phyloP scores from a whole-genome alignment of 1,140 invertebrate species.

The Asobara japonica region DNA sequence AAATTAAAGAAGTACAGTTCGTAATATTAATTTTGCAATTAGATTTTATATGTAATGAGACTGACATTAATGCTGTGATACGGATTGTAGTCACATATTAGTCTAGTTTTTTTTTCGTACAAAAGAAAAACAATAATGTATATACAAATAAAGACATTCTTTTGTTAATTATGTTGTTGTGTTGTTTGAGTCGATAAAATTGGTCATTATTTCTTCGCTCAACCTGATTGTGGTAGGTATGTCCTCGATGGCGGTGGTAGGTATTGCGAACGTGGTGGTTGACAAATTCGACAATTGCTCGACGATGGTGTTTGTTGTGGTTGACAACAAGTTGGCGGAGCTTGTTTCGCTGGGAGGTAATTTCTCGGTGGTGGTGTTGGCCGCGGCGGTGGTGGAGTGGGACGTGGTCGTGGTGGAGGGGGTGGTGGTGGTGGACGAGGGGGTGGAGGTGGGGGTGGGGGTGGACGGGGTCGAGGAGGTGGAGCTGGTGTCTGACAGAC shows the following conservation, averaged over 20 bases:
- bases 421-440: neutral
- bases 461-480: neutral
- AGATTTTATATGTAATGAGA: constrained; percentile 43
- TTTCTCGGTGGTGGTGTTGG: constrained; percentile 20
- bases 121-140: neutral
- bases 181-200: neutral
- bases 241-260: constrained; percentile 33
- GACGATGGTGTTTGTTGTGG: neutral
- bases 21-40: neutral
- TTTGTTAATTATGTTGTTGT: neutral
- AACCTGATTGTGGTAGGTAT: constrained; percentile 38
- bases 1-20: neutral
- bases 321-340: neutral
- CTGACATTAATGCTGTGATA: constrained; percentile 62
- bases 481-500: neutral
- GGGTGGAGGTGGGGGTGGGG: neutral
- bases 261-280: constrained; percentile 15
- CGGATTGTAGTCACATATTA: constrained; percentile 54
- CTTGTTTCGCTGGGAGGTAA: constrained; percentile 7
- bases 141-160: constrained; percentile 9
- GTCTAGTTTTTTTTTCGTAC: constrained; percentile 1
- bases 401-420: constrained; percentile 4
- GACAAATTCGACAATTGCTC: constrained; percentile 23
- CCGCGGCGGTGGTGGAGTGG: neutral
- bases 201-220: neutral